Percentiles rank a stretch among this genome's conserved stretches.
Conservation (phyloP, 2,797 vertebrate genomes). For the Gobio occitaniae region DNA sequence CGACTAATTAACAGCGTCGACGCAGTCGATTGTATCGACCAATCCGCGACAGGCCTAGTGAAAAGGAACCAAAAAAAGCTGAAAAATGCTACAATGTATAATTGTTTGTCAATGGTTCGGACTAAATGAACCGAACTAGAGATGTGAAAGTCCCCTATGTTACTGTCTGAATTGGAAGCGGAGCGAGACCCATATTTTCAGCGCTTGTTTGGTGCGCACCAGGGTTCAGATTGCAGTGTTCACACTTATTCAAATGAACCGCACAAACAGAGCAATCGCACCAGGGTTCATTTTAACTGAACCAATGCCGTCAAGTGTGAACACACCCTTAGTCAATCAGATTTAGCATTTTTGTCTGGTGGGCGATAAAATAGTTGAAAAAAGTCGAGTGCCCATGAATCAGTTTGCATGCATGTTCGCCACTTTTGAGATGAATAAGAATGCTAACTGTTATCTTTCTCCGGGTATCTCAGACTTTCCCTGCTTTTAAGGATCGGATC, state of each 20-base stretch:
- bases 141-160: no score
- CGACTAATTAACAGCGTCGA: no score
- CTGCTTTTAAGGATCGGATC: not conserved
- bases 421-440: not conserved
- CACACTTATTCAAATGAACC: not conserved
- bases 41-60: no score
- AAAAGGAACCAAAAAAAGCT: no score
- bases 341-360: not conserved
- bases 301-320: no score
- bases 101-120: no score
- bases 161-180: not conserved
- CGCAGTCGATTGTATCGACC: no score
- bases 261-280: not conserved
- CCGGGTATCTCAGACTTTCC: not conserved
- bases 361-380: not conserved
- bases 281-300: no score
- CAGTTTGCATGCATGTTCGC: not conserved
- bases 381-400: not conserved
- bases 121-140: no score
- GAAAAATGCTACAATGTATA: no score
- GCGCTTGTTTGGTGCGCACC: not conserved
- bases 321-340: not conserved
- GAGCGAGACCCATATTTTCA: not conserved
- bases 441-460: conserved; percentile 13
- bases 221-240: not conserved